Evolutionary conservation across 2,888 invertebrate genomes (phyloP).

Genomic region (Bedellia somnulentella): DNA sequence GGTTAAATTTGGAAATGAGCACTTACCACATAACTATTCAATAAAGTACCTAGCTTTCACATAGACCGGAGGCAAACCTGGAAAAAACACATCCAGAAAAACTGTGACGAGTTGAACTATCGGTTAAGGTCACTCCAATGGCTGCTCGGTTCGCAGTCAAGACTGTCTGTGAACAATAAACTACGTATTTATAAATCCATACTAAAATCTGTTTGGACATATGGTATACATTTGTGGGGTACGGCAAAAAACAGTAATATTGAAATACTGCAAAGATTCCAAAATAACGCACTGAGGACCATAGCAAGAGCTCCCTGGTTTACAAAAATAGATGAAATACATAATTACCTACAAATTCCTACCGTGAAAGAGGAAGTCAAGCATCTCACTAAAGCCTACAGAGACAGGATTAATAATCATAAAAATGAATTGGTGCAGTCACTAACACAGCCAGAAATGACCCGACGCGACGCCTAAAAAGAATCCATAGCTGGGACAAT

Average conservation of each 20-base stretch:
- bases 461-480: neutral
- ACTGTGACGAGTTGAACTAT: neutral
- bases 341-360: neutral
- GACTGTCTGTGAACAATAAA: constrained; percentile 1
- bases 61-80: constrained; percentile 5
- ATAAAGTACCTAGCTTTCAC: constrained; percentile 6
- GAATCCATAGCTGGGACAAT: neutral
- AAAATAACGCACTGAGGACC: too few relatives aligned
- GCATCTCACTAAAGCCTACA: too few relatives aligned
- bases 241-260: too few relatives aligned
- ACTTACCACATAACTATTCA: constrained; percentile 2
- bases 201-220: too few relatives aligned
- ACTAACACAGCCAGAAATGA: too few relatives aligned
- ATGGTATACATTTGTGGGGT: too few relatives aligned
- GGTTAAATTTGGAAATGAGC: too few relatives aligned
- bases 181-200: neutral
- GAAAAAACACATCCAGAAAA: constrained; percentile 5
- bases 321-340: neutral
- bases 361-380: too few relatives aligned
- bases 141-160: neutral
- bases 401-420: neutral
- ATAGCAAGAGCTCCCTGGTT: too few relatives aligned
- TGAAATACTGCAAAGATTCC: too few relatives aligned
- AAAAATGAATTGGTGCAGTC: too few relatives aligned
- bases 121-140: neutral